phyloP scores from a whole-genome alignment of 2,113 vertebrate genomes.

The Oriolus oriolus region DNA sequence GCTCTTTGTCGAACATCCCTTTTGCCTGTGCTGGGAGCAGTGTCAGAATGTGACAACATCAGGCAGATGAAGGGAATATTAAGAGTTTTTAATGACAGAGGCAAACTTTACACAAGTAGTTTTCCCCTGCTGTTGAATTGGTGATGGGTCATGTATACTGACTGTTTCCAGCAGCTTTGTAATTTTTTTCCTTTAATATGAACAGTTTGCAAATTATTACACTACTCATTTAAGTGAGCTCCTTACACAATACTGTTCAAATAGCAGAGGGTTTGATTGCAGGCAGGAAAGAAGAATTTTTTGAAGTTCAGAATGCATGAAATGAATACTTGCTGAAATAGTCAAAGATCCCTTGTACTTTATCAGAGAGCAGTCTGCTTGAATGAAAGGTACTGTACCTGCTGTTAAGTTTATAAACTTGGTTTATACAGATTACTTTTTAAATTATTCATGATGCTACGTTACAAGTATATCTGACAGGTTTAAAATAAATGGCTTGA shows the following conservation, averaged over 20 bases:
- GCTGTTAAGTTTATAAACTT: conserved; percentile 53
- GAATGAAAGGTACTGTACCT: conserved; percentile 56
- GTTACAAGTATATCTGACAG: conserved; percentile 48
- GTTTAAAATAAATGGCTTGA: conserved; percentile 56
- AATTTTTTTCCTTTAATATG: neutral
- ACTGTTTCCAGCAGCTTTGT: neutral
- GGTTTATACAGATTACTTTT: conserved; percentile 52
- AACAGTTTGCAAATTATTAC: neutral
- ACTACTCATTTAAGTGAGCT: neutral
- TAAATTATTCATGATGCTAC: conserved; percentile 55
- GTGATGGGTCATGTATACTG: neutral
- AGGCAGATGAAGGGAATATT: neutral
- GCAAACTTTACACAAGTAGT: neutral
- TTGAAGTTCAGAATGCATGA: conserved; percentile 5
- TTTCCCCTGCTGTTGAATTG: neutral
- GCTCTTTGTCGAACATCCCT: neutral
- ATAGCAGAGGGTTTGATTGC: neutral
- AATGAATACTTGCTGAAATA: conserved; percentile 8
- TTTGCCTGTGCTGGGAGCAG: neutral
- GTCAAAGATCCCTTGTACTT: conserved; percentile 28
- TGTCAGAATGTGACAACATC: neutral
- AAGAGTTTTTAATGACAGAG: neutral
- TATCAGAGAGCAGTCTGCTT: conserved; percentile 31
- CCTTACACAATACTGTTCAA: neutral
- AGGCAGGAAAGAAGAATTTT: neutral